Evolutionary conservation across 2,888 invertebrate genomes (phyloP), one percentile per base, ranked within the genome.

Genomic region (Antheraea yamamai): DNA sequence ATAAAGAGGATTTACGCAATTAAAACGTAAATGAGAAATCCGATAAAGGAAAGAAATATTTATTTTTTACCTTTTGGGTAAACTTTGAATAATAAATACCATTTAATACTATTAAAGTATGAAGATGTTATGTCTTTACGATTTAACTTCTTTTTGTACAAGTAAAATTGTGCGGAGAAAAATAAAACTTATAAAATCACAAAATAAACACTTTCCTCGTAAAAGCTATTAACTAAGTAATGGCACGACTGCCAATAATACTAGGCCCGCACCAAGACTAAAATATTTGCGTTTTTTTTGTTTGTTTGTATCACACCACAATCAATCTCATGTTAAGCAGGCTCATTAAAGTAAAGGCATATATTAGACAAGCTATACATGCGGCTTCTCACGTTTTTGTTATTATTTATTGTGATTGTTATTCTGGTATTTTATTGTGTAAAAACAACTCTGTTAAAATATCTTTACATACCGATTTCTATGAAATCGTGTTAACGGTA

Each of bases 1-100:
- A 81, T 85, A 88, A 90, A 92, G 90, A 88, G 90, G 92, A 92
- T 93, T 93, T 90, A 84, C 86, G 88, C 91, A 92, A 92, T 92
- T 93, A 92, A 91, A 92, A 87, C 81, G 85, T 85, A 83, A 85
- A 87, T 84, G 80, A 85, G 80, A 81, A 86, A 79, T 78, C 81
- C 78, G 84, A 84, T 84, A 85, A 87, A 87, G 83, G 83, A 84
- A 85, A 83, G 81, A 87, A 87, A 85, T 84, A 84, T 87, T 84
- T 87, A 84, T 85, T 86, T 82, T 70, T 84, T 85, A 82, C 80
- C 81, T 87, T 88, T 86, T 86, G 82, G 85, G 83, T 86, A 85
- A 85, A 85, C 82, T 84, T 85, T 78, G 73, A 73, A 82, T 81
- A 82, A 82, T 79, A 7, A 80, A 79, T 79, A 77, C 16, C 30